Percentiles rank a stretch among this genome's conserved stretches.
Evolutionary conservation across 2,797 vertebrate genomes (phyloP).

Genomic region (Peromyscus aztecus): DNA sequence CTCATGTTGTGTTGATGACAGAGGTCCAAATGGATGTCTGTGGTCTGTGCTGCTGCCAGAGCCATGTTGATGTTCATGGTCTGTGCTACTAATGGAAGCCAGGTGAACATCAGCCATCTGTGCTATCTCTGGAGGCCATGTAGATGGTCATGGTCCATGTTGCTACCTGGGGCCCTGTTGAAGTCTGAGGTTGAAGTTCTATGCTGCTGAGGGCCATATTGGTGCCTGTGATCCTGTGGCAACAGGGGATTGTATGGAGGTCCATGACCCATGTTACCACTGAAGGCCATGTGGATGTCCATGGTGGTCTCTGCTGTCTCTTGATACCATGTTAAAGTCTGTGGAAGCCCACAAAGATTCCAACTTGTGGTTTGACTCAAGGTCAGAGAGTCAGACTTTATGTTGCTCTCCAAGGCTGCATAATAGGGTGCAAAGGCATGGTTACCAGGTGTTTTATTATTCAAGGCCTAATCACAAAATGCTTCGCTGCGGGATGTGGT

Average conservation of each 20-base stretch:
- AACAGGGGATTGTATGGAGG: not conserved
- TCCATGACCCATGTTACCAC: not conserved
- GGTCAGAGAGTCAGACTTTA: too few species aligned
- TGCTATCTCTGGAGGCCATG: not conserved
- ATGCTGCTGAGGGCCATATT: not conserved
- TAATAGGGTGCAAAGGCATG: too few species aligned
- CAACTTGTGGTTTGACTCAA: too few species aligned
- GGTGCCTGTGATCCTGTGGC: not conserved
- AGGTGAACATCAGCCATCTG: not conserved
- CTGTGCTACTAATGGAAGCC: not conserved
- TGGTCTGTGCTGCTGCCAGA: not conserved
- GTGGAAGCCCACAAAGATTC: too few species aligned
- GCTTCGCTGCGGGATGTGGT: too few species aligned
- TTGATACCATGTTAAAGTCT: not conserved
- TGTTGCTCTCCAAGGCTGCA: too few species aligned
- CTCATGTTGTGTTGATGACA: not conserved
- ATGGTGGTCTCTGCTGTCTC: not conserved
- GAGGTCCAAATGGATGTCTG: not conserved
- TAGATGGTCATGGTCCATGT: not conserved
- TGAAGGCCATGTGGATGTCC: not conserved
- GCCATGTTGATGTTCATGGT: not conserved
- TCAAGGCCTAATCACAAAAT: too few species aligned
- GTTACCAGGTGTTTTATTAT: too few species aligned
- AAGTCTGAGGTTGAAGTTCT: not conserved
- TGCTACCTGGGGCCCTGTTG: not conserved